Evolutionary conservation across 92 coral and sea anemone species (phyloP).

Genomic region (Actinostola sp.): DNA sequence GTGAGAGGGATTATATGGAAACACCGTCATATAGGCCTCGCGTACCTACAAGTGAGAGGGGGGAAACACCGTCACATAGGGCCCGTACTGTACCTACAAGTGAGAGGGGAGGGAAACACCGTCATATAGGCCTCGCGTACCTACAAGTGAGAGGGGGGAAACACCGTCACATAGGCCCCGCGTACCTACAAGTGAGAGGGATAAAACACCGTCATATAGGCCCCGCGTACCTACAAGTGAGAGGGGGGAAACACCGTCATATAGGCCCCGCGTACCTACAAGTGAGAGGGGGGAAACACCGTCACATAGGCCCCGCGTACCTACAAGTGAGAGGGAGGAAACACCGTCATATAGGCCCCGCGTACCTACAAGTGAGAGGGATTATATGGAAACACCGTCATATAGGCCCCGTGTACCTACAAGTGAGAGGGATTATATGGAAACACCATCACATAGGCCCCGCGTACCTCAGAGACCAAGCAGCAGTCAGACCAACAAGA

Average conservation of each 20-base stretch:
- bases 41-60: conserved; percentile 32
- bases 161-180: background rate
- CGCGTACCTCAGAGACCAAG: conserved; percentile 57
- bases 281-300: background rate
- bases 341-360: background rate
- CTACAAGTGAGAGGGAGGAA: conserved; percentile 19
- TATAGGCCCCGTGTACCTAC: conserved; percentile 22
- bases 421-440: background rate
- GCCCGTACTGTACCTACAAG: too few species aligned
- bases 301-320: conserved; percentile 11
- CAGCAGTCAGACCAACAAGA: conserved; percentile 48
- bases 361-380: conserved; percentile 32
- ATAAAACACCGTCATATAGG: background rate
- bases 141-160: conserved; percentile 18
- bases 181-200: conserved; percentile 32
- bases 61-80: background rate
- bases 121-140: conserved; percentile 12
- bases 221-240: conserved; percentile 29
- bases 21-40: background rate
- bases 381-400: background rate
- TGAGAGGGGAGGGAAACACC: background rate
- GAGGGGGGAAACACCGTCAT: conserved; percentile 1
- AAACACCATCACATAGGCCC: background rate
- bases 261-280: conserved; percentile 22
- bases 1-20: conserved; percentile 3